phyloP scores from a whole-genome alignment of 2,888 invertebrate species.

The Stenchaetothrips biformis region DNA sequence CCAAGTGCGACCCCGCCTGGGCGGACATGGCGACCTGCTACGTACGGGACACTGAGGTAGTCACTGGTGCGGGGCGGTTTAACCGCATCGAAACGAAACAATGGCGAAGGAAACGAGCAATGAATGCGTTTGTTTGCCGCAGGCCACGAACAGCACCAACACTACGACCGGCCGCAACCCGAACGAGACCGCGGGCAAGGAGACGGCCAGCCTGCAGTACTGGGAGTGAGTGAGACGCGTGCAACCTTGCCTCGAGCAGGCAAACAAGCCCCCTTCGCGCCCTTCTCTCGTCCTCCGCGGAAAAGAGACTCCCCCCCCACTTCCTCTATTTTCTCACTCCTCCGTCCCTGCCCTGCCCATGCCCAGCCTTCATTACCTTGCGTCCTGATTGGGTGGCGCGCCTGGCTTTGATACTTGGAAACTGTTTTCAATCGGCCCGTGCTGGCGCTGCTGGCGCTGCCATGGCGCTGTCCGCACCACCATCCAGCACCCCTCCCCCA shows the following conservation, averaged over 20 bases:
- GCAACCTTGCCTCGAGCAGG: not conserved
- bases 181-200: slow-evolving; percentile 35
- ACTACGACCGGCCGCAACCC: not conserved
- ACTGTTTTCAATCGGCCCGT: slow-evolving; percentile 18
- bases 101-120: not conserved
- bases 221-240: slow-evolving; percentile 44
- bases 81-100: not conserved
- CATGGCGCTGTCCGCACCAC: not conserved
- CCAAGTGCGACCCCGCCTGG: slow-evolving; percentile 54
- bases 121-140: not conserved
- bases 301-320: not conserved
- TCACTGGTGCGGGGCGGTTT: not conserved
- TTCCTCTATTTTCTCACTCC: not conserved
- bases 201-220: slow-evolving; percentile 44
- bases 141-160: slow-evolving; percentile 25
- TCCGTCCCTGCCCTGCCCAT: not conserved
- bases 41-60: slow-evolving; percentile 38
- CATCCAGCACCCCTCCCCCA: not conserved
- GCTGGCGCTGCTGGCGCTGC: not conserved
- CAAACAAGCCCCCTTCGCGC: not conserved
- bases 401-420: not conserved
- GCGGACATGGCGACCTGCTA: slow-evolving; percentile 43
- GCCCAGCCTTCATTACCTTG: not conserved
- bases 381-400: not conserved
- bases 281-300: not conserved